These are phyloP conservation scores for Labeo rohita DNA, from an alignment of 2,113 vertebrate species.

Conservation along the genomic window DNA sequence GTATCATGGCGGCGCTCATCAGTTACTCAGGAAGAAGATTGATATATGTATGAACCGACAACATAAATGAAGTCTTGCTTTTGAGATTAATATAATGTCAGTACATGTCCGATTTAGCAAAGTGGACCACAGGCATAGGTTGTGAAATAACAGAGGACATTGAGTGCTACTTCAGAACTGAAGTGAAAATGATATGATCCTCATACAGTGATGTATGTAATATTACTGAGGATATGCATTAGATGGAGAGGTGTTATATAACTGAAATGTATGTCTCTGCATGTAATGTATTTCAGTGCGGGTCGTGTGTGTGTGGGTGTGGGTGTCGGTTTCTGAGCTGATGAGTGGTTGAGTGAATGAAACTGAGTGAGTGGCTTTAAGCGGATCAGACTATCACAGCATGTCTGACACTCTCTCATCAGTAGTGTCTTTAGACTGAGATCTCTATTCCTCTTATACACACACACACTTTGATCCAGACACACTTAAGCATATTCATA, in stretches of 20 bases:
- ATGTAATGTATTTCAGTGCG: background rate
- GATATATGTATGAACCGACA: too few species aligned
- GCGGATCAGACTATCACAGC: background rate
- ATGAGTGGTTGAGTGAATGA: constrained; percentile 28
- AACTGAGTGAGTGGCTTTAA: constrained; percentile 18
- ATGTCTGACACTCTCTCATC: constrained; percentile 23
- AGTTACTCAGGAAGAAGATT: too few species aligned
- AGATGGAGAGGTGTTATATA: background rate
- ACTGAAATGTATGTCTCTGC: background rate
- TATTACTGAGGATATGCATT: background rate
- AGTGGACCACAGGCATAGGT: background rate
- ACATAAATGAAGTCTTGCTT: too few species aligned
- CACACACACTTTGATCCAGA: background rate
- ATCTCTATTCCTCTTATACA: background rate
- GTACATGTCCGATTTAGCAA: background rate
- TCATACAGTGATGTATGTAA: background rate
- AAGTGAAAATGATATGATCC: background rate
- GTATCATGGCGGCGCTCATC: too few species aligned
- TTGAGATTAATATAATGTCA: too few species aligned
- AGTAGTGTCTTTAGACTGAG: background rate
- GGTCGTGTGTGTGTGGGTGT: background rate
- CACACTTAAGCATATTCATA: background rate
- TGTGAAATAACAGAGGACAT: too few species aligned
- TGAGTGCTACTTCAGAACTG: too few species aligned
- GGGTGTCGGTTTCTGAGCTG: background rate